These are phyloP conservation scores for Lamellibrachia luymesi DNA, from an alignment of 1,140 invertebrate species.

Conservation along the genomic window DNA sequence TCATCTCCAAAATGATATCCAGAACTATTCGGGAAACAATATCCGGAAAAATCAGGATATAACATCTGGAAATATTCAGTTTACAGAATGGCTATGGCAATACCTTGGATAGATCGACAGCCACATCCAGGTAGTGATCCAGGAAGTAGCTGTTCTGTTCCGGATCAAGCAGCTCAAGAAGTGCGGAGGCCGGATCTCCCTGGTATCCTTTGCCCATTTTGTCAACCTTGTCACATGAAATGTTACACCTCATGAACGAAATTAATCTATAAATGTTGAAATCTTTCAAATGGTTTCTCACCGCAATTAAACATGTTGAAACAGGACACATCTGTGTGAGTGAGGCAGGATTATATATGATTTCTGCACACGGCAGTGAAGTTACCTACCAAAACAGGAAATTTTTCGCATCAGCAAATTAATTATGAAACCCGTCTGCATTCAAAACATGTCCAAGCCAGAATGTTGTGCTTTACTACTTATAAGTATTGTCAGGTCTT, in stretches of 20 bases:
- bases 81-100: neutral
- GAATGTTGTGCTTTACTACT: too few relatives aligned
- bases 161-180: slow-evolving; percentile 94
- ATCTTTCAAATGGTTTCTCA: neutral
- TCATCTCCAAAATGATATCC: neutral
- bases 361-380: too few relatives aligned
- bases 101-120: slow-evolving; percentile 93
- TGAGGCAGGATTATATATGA: neutral
- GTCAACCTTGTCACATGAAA: slow-evolving; percentile 53
- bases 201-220: slow-evolving; percentile 83
- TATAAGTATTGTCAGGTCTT: too few relatives aligned
- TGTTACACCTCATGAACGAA: neutral
- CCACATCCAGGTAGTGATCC: slow-evolving; percentile 97
- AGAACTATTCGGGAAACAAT: neutral
- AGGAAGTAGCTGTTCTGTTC: slow-evolving; percentile 98
- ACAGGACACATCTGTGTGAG: neutral
- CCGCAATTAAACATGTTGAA: neutral
- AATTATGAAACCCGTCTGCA: too few relatives aligned
- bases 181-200: slow-evolving; percentile 94
- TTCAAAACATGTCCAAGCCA: too few relatives aligned
- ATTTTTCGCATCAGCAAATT: too few relatives aligned
- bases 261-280: neutral
- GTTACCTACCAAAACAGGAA: too few relatives aligned
- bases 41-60: slow-evolving; percentile 7
- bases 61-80: neutral